Evolutionary conservation across 2,888 invertebrate genomes (phyloP).

Genomic region (Limnephilus auricula): DNA sequence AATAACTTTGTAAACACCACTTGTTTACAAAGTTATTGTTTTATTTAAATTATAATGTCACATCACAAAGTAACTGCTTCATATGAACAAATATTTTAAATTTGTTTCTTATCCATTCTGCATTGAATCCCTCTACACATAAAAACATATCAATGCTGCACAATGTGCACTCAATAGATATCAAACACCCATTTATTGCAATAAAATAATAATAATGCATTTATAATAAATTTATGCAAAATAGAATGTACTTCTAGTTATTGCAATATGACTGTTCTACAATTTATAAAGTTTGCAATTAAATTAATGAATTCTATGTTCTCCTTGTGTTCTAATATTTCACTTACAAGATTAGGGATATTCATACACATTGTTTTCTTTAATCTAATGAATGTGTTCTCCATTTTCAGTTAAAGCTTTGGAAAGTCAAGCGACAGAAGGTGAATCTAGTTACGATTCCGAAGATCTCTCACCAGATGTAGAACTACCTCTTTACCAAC

Average conservation of each 20-base stretch:
- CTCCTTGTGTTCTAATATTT: background rate
- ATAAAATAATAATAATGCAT: background rate
- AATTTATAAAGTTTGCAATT: too few relatives aligned
- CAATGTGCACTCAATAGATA: background rate
- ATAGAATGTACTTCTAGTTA: too few relatives aligned
- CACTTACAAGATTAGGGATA: background rate
- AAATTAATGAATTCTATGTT: too few relatives aligned
- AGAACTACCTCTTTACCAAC: conserved; percentile 90
- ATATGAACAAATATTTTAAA: too few relatives aligned
- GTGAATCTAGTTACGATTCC: conserved; percentile 79
- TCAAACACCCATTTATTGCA: background rate
- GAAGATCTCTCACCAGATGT: conserved; percentile 87
- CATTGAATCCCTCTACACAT: background rate
- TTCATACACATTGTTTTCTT: background rate
- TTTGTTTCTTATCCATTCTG: background rate
- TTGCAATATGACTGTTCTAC: too few relatives aligned
- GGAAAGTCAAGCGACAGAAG: conserved; percentile 82
- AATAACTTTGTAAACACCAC: too few relatives aligned
- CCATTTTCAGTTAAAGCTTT: conserved; percentile 84
- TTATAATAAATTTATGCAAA: too few relatives aligned
- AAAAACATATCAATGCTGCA: background rate
- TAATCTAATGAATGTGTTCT: conserved; percentile 15
- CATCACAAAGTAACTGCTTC: too few relatives aligned
- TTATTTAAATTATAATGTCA: too few relatives aligned
- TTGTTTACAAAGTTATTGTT: too few relatives aligned